Conservation (phyloP, 35 echinoderm and acorn worm species). For the Heliocidaris erythrogramma region DNA sequence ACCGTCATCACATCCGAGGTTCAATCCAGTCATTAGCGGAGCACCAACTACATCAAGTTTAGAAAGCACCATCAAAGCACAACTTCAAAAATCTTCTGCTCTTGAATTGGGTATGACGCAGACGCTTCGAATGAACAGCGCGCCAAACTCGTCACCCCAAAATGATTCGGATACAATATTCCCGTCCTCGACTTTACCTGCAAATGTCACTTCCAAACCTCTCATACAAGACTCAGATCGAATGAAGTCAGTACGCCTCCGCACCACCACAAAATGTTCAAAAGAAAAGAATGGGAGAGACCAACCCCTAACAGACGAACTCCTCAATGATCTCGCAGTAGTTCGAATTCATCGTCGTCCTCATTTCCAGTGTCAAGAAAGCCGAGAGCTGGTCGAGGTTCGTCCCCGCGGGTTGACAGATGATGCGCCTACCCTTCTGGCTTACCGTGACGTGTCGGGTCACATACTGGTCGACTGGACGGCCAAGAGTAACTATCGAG, state of each 20-base stretch:
- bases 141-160: background rate
- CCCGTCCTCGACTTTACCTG: background rate
- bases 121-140: background rate
- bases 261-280: background rate
- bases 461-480: conserved; percentile 18
- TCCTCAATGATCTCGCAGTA: background rate
- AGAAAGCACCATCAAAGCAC: background rate
- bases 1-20: background rate
- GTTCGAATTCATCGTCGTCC: conserved; percentile 18
- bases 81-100: background rate
- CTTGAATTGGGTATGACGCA: background rate
- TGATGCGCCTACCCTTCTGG: conserved; percentile 1
- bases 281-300: background rate
- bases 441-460: background rate
- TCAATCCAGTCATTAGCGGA: background rate
- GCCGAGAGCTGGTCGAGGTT: conserved; percentile 14
- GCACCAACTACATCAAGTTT: background rate
- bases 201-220: background rate
- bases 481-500: conserved; percentile 5
- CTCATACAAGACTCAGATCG: background rate
- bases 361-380: background rate
- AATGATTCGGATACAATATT: background rate
- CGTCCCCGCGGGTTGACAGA: background rate
- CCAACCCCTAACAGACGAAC: background rate
- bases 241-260: background rate